phyloP scores from a whole-genome alignment of 2,888 invertebrate species.

The Cataglyphis cursor region DNA sequence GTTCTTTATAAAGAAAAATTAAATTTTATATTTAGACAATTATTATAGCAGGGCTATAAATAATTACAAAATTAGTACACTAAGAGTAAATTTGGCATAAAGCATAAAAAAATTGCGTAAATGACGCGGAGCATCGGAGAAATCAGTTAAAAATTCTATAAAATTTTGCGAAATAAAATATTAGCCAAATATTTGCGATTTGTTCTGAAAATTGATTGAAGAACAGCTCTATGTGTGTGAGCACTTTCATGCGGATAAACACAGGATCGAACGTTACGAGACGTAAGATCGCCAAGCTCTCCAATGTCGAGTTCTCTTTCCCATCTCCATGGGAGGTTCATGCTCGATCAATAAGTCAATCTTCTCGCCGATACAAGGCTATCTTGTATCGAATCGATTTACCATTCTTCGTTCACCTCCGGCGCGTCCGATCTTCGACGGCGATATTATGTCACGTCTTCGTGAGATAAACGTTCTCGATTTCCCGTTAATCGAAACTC shows the following conservation, averaged over 20 bases:
- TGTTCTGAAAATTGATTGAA: constrained; percentile 9
- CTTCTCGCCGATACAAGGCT: constrained; percentile 68
- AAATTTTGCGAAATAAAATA: neutral
- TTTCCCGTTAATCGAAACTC: constrained; percentile 46
- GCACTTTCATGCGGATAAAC: constrained; percentile 28
- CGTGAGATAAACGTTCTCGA: constrained; percentile 37
- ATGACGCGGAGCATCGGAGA: neutral
- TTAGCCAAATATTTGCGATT: neutral
- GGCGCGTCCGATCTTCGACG: constrained; percentile 41
- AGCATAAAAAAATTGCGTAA: neutral
- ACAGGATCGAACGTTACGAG: constrained; percentile 6
- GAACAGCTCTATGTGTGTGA: constrained; percentile 1
- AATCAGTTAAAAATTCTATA: constrained; percentile 4
- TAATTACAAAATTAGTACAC: neutral
- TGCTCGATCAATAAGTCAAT: constrained; percentile 72
- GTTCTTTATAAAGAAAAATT: constrained; percentile 43
- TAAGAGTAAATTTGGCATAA: neutral
- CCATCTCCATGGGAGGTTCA: constrained; percentile 30
- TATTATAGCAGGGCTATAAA: neutral
- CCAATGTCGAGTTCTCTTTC: constrained; percentile 36
- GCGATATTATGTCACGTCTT: constrained; percentile 42
- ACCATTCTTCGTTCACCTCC: constrained; percentile 54
- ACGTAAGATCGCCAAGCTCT: constrained; percentile 16
- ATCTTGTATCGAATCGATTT: constrained; percentile 64
- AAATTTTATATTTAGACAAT: neutral